Evolutionary conservation across 1,140 invertebrate genomes (phyloP), one percentile per base, ranked within the genome.

Genomic region (Laodelphax striatellus): DNA sequence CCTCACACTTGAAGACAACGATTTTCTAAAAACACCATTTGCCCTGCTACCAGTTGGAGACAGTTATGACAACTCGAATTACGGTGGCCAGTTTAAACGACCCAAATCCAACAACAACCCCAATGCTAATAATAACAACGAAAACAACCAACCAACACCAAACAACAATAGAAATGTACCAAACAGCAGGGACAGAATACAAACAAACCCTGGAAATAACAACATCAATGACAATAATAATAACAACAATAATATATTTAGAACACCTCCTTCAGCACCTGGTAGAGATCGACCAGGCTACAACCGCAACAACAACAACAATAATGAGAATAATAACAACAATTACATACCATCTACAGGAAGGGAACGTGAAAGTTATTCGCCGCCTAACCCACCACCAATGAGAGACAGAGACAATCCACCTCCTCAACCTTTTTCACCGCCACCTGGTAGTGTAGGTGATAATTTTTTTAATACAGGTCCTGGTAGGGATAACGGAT

Each of bases 21-120:
- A 62, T 16, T 65, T 65, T 46, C 57, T 65, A 19, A 28, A 62
- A n/a, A 60, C 21, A 22, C 59, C 62, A n/a, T 65, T 63, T 46
- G 50, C 55, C n/a, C 43, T 57, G 19, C 50, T 65, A 41, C 62
- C 64, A 5, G 56, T 38, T 10, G 31, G 46, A n/a, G 52, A 53
- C n/a, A 16, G 50, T 6, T 22, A 16, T 5, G 54, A 52, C 6
- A 21, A 41, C 10, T 43, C 43, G 16, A 41, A 54, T 28, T n/a
- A 31, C 17, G n/a, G 28, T 2, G 13, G 28, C 8, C 17, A 34
- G 19, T 55, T 38, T 11, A 55, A 34, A 16, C 31, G 38, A 19
- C 31, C 17, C 3, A 34, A 38, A 28, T 34, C n/a, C 31, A 31
- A 19, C 31, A 28, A 38, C 14, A 28, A 28, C 2, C 52, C 52